Evolutionary conservation across 2,797 vertebrate genomes (phyloP).

Genomic region (Neostethus bicornis): DNA sequence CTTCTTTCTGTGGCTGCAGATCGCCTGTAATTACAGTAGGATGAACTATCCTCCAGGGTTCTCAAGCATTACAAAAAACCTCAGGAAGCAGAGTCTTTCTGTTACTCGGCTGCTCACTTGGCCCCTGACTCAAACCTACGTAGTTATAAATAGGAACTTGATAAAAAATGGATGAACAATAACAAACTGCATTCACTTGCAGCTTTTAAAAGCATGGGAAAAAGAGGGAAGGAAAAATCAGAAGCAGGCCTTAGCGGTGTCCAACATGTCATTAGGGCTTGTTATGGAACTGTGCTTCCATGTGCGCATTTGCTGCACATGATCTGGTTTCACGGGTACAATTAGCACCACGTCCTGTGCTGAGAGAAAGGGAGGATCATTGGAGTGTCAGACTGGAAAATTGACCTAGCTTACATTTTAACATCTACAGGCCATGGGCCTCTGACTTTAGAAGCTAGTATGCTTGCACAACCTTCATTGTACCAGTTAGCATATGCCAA

Average conservation of each 20-base stretch:
- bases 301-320: conserved; percentile 42
- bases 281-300: conserved; percentile 42
- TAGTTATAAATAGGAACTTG: conserved; percentile 69
- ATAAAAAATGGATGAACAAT: conserved; percentile 77
- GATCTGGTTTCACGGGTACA: conserved; percentile 56
- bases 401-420: conserved; percentile 64
- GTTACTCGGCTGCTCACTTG: conserved; percentile 25
- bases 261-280: conserved; percentile 41
- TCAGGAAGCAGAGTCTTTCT: conserved; percentile 5
- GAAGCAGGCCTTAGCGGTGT: conserved; percentile 27
- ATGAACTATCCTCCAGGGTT: conserved; percentile 17
- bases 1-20: conserved; percentile 14
- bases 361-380: conserved; percentile 28
- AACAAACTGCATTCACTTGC: conserved; percentile 52
- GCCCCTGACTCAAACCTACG: conserved; percentile 44
- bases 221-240: conserved; percentile 34
- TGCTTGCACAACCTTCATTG: conserved; percentile 40
- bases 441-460: conserved; percentile 51
- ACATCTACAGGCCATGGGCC: conserved; percentile 52
- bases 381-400: conserved; percentile 46
- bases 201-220: conserved; percentile 37
- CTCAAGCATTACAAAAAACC: conserved; percentile 14
- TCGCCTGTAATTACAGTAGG: conserved; percentile 26
- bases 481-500: conserved; percentile 40
- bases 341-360: conserved; percentile 47